Evolutionary conservation across 1,140 invertebrate genomes (phyloP).

Genomic region (Thrips palmi): DNA sequence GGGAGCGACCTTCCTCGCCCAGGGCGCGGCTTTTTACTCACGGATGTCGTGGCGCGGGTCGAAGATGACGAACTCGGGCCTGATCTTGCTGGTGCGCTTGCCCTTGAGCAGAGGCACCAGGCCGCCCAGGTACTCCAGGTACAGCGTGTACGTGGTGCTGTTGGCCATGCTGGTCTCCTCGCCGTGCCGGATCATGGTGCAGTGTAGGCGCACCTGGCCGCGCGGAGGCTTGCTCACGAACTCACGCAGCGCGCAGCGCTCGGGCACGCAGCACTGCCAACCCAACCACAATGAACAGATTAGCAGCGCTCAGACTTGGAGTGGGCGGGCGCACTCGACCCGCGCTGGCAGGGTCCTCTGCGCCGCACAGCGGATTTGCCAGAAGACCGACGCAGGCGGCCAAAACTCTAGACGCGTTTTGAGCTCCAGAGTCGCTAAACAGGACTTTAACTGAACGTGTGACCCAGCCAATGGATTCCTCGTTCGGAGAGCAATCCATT

Average conservation of each 20-base stretch:
- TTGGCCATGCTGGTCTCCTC: conserved; percentile 40
- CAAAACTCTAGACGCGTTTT: too few relatives aligned
- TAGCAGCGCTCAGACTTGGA: too few relatives aligned
- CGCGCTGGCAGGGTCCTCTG: background rate
- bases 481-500: too few relatives aligned
- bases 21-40: too few relatives aligned
- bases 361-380: too few relatives aligned
- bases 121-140: conserved; percentile 90
- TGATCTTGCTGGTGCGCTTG: conserved; percentile 85
- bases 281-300: too few relatives aligned
- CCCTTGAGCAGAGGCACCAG: conserved; percentile 90
- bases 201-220: conserved; percentile 69
- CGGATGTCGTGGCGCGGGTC: conserved; percentile 76
- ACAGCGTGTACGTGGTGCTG: conserved; percentile 82
- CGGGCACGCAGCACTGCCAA: conserved; percentile 79
- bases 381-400: too few relatives aligned
- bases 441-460: too few relatives aligned
- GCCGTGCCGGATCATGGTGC: conserved; percentile 90
- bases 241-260: conserved; percentile 64
- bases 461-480: too few relatives aligned
- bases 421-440: background rate
- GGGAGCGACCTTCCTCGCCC: too few relatives aligned
- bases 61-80: conserved; percentile 96
- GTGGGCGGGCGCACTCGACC: background rate
- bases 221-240: conserved; percentile 85